Evolutionary conservation across 2,113 vertebrate species (phyloP), one percentile per base, ranked within the genome.

Genomic region (Colistium nudipinnis): DNA sequence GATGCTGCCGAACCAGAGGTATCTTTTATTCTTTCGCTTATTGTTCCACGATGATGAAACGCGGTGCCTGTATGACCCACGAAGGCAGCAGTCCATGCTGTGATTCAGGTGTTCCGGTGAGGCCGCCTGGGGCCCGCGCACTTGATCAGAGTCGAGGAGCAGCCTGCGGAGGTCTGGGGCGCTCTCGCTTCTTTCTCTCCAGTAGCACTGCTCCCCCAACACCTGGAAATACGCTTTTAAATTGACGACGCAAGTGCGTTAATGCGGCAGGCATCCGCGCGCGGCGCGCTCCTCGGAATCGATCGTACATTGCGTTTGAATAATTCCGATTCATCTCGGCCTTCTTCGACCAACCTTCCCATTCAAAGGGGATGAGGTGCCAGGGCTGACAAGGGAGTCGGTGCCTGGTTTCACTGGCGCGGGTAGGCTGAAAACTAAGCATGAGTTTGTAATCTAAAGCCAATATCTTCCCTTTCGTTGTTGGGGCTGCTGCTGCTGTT

Each of bases 401-500:
- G 24, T 22, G 22, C 43, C 8, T 22, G 43, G 43, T 16, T 39
- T 8, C 30, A n/a, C n/a, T 31, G 8, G 8, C 4, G 30, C 8
- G 4, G 30, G 7, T 45, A 45, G 8, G 43, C 10, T 45, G 19
- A 11, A 22, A 20, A 20, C 39, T 20, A 11, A 45, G 47, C 24
- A 16, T 6, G 2, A 12, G n/a, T 45, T 45, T 25, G 13, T 27
- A 27, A 16, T 49, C 24, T 49, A 1, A 0, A 45, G 52, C 65
- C 48, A 53, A 28, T 47, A 65, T 51, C 59, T 63, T 63, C 41
- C 51, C 41, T 70, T 70, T 74, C n/a, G n/a, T 11, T 38, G 44
- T 44, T 67, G 47, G 78, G n/a, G n/a, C n/a, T n/a, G 66, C 48
- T 4, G 9, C 49, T 62, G 49, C 76, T 22, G 63, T 66, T n/a